Evolutionary conservation across 2,113 vertebrate species (phyloP).

Genomic region (Cnemophilus loriae): DNA sequence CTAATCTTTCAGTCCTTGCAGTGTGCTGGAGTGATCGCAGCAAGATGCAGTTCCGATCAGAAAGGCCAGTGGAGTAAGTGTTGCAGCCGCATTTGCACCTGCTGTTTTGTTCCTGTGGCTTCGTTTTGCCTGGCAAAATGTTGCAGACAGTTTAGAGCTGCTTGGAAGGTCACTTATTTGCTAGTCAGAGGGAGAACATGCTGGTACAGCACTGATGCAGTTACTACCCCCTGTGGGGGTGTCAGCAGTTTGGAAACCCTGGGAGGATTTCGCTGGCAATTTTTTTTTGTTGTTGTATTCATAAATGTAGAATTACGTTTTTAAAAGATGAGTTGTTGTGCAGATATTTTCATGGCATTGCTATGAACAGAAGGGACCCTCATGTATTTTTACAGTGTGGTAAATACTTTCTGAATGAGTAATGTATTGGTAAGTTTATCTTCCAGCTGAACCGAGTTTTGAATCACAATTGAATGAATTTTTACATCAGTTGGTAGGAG

Average conservation of each 20-base stretch:
- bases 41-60: background rate
- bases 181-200: background rate
- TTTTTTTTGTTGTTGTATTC: background rate
- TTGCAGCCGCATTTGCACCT: background rate
- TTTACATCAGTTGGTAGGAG: background rate
- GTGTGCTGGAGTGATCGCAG: background rate
- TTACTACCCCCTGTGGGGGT: conserved; percentile 39
- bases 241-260: background rate
- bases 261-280: background rate
- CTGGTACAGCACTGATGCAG: background rate
- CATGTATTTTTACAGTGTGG: background rate
- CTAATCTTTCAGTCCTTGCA: background rate
- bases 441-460: background rate
- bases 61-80: background rate
- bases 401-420: background rate
- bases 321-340: background rate
- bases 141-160: background rate
- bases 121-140: background rate
- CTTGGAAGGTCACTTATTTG: background rate
- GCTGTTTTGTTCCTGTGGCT: background rate
- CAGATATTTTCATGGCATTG: background rate
- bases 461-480: background rate
- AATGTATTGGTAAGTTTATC: background rate
- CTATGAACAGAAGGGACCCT: conserved; percentile 18
- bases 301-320: background rate